Evolutionary conservation across 30 jellyfish, hydroid and myxozoan genomes (phyloP).

Genomic region (Sanderia malayensis): DNA sequence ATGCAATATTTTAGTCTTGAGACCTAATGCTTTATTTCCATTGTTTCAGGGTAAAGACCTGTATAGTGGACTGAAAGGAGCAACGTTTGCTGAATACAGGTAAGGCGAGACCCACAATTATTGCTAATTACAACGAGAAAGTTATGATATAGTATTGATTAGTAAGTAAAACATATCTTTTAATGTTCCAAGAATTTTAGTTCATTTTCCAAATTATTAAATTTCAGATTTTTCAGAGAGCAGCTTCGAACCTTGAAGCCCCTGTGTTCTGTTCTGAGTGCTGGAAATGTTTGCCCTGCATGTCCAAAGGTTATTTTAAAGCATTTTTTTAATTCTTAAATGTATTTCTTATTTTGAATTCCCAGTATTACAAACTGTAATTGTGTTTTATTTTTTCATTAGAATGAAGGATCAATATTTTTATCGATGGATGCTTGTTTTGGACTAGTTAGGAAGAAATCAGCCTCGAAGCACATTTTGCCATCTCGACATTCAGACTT

Average conservation of each 20-base stretch:
- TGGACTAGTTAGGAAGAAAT: not conserved
- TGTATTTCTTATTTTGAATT: too few species aligned
- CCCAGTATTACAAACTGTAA: not conserved
- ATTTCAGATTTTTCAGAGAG: not conserved
- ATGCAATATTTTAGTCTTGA: not conserved
- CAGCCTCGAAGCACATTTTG: not conserved
- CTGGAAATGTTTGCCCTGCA: not conserved
- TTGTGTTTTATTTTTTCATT: not conserved
- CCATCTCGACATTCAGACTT: not conserved
- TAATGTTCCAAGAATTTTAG: too few species aligned
- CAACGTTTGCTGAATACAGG: not conserved
- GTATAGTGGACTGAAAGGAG: not conserved
- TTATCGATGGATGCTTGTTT: not conserved
- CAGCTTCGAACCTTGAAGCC: not conserved
- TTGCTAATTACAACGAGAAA: too few species aligned
- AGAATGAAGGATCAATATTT: not conserved
- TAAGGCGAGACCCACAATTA: too few species aligned
- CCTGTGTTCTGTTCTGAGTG: not conserved
- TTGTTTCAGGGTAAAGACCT: conserved; percentile 1
- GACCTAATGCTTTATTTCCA: not conserved
- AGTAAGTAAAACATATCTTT: too few species aligned
- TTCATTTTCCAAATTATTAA: not conserved
- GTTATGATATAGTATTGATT: too few species aligned
- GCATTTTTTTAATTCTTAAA: not conserved
- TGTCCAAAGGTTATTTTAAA: not conserved